These are phyloP conservation scores for Dermochelys coriacea DNA, from an alignment of 2,797 vertebrate genomes.

Conservation along the genomic window DNA sequence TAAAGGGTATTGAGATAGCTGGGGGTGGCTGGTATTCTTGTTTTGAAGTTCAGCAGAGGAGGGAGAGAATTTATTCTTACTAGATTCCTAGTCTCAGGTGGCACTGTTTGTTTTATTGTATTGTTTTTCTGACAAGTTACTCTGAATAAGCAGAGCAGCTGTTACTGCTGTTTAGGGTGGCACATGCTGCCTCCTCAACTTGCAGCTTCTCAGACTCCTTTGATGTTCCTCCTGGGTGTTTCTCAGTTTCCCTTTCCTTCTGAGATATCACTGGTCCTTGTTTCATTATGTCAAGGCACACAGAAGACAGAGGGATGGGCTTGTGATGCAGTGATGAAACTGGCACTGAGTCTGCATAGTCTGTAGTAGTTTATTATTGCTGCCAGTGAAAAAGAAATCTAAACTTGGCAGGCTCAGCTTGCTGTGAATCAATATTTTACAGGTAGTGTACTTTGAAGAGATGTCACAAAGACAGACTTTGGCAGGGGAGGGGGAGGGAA, in stretches of 20 bases:
- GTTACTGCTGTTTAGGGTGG: constrained; percentile 59
- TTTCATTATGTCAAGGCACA: constrained; percentile 81
- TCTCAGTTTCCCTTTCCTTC: constrained; percentile 72
- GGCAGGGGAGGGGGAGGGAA: constrained; percentile 41
- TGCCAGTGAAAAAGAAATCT: constrained; percentile 82
- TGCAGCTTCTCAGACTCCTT: constrained; percentile 64
- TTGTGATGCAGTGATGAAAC: constrained; percentile 67
- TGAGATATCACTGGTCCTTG: constrained; percentile 73
- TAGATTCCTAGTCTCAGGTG: constrained; percentile 58
- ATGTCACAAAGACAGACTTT: constrained; percentile 84
- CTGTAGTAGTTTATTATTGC: constrained; percentile 83
- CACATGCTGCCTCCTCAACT: constrained; percentile 50
- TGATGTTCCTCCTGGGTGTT: constrained; percentile 69
- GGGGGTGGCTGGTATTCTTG: constrained; percentile 57
- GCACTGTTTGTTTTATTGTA: constrained; percentile 34
- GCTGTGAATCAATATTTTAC: constrained; percentile 88
- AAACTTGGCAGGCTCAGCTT: constrained; percentile 85
- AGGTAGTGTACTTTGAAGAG: constrained; percentile 86
- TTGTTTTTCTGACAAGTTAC: constrained; percentile 64
- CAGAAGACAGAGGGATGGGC: constrained; percentile 74
- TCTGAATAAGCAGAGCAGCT: constrained; percentile 69
- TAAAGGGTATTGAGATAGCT: constrained; percentile 53
- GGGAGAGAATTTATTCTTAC: constrained; percentile 50
- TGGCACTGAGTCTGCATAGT: constrained; percentile 77
- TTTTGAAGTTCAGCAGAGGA: constrained; percentile 50